These are phyloP conservation scores for Drosophila aff. DNA, from an alignment of 1,140 invertebrate species.

Conservation along the genomic window DNA sequence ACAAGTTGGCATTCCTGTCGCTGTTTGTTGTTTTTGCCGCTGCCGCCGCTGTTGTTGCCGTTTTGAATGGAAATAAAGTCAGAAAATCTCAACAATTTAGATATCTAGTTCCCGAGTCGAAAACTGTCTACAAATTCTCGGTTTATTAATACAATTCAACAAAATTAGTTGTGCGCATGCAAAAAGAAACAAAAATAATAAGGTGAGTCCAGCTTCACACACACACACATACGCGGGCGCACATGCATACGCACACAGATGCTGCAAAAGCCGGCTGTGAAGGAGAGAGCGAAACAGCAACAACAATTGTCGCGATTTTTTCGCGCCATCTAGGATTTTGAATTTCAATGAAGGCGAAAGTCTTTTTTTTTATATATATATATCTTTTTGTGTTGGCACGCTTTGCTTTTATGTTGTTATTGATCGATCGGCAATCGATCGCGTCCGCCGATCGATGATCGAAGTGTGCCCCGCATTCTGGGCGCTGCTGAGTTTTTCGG, in stretches of 20 bases:
- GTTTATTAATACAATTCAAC: constrained; percentile 38
- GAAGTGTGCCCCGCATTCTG: constrained; percentile 58
- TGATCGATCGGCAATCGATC: constrained; percentile 46
- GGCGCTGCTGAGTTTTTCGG: constrained; percentile 6
- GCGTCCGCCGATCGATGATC: constrained; percentile 27
- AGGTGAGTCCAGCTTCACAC: constrained; percentile 47
- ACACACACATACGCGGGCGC: not conserved
- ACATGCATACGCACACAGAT: constrained; percentile 19
- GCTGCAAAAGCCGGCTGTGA: constrained; percentile 45
- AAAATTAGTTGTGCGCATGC: constrained; percentile 67
- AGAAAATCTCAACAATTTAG: constrained; percentile 3
- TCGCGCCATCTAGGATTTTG: constrained; percentile 22
- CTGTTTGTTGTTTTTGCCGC: constrained; percentile 17
- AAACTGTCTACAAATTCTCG: constrained; percentile 40
- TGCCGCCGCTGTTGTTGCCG: constrained; percentile 6
- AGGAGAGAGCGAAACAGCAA: not conserved
- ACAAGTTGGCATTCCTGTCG: constrained; percentile 14
- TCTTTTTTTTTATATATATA: constrained; percentile 17
- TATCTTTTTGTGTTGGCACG: constrained; percentile 24
- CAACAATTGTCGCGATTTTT: not conserved
- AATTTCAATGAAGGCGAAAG: constrained; percentile 37
- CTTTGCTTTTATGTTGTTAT: constrained; percentile 17
- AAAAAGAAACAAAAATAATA: constrained; percentile 63
- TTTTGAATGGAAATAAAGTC: constrained; percentile 27
- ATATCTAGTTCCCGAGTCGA: constrained; percentile 65